Evolutionary conservation across 2,888 invertebrate species (phyloP), one percentile per base, ranked within the genome.

Genomic region (Clanis bilineata): DNA sequence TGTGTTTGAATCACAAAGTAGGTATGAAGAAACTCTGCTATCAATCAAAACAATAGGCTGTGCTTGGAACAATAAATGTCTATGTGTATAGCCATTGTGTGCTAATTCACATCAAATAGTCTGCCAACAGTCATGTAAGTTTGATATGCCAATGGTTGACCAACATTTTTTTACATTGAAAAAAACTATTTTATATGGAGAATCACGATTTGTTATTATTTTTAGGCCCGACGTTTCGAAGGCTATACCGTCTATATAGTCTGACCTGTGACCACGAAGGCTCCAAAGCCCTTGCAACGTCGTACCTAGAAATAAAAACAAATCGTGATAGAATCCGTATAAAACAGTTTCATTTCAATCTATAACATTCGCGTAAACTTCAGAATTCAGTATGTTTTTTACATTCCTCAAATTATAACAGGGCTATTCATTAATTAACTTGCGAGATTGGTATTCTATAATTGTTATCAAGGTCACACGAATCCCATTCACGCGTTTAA

Each of bases 21-120:
- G 43, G 12, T 25, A 25, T 6, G 6, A 25, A 6, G 25, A 4
- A 22, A 18, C 32, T 23, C 38, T 57, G 36, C 45, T 36, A 15
- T 32, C 32, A 6, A 22, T 57, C 44, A 44, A 69, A 59, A 69
- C 69, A 68, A 68, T 67, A 58, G 65, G 36, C 57, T 60, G 59
- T 67, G 63, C 64, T 63, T 60, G 58, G 58, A 68, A 69, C 70
- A 73, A 71, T 71, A 69, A 71, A 68, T 69, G 72, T 66, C 60
- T 47, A 65, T 62, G 57, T 59, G 54, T 64, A 62, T 57, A 64
- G 59, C 67, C 69, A 76, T 76, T 74, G 74, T 76, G 70, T 74
- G 72, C 63, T 72, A 73, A 74, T 62, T 61, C 45, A 62, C 59
- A 73, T 74, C 64, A 60, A 61, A 39, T 62, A 58, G 60, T 66